phyloP scores from a whole-genome alignment of 2,888 invertebrate genomes.

The Rhorus exstirpatorius region DNA sequence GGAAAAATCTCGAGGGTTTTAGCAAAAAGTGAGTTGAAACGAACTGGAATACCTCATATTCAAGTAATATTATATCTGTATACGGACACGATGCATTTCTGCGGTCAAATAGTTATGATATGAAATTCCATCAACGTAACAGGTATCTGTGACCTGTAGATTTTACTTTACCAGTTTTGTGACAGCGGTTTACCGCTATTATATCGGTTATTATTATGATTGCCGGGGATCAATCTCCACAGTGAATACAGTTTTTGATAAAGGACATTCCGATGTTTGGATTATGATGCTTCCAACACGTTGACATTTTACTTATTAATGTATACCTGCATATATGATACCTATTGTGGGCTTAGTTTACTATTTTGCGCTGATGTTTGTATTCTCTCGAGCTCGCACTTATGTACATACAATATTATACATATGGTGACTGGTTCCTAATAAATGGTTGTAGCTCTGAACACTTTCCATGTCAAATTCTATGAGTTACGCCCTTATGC shows the following conservation, averaged over 20 bases:
- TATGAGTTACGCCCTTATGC: not conserved
- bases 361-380: conserved; percentile 34
- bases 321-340: not conserved
- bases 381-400: not conserved
- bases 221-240: not conserved
- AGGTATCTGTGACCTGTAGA: not conserved
- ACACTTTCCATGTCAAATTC: not conserved
- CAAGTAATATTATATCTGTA: not conserved
- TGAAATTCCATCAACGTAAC: not conserved
- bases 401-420: not conserved
- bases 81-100: conserved; percentile 24
- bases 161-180: conserved; percentile 3
- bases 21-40: no score
- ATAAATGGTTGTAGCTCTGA: not conserved
- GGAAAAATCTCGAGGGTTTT: no score
- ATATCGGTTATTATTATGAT: conserved; percentile 4
- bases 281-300: conserved; percentile 3
- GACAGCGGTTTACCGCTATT: not conserved
- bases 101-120: not conserved
- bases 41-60: not conserved
- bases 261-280: conserved; percentile 5
- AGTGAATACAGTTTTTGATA: conserved; percentile 12
- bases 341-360: conserved; percentile 18
- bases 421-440: not conserved
- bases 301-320: conserved; percentile 4